Conservation (phyloP, 1,140 invertebrate genomes). For the Tetramorium simillimum region DNA sequence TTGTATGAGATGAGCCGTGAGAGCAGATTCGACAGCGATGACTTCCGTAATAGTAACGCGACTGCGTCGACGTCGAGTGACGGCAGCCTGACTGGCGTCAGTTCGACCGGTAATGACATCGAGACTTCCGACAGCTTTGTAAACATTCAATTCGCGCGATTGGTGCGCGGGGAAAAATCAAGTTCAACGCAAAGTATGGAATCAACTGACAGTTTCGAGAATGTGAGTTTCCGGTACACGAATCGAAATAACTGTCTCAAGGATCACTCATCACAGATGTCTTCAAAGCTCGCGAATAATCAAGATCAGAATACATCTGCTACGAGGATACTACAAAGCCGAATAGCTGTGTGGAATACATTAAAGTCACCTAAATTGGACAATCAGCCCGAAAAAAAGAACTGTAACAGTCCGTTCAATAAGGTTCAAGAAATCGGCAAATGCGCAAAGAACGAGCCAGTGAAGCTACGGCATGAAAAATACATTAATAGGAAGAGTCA, state of each 20-base stretch:
- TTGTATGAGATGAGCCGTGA: constrained; percentile 37
- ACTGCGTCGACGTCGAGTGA: constrained; percentile 72
- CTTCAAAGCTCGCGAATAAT: constrained; percentile 15
- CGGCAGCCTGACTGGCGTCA: constrained; percentile 72
- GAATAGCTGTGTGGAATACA: background rate
- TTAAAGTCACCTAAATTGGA: constrained; percentile 23
- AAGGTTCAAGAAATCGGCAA: constrained; percentile 59
- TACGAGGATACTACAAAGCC: constrained; percentile 17
- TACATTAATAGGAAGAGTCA: constrained; percentile 37
- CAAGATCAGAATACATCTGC: constrained; percentile 19
- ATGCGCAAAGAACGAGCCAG: constrained; percentile 66
- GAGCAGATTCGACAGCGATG: constrained; percentile 45
- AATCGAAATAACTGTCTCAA: constrained; percentile 26
- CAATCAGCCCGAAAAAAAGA: background rate
- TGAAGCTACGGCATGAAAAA: constrained; percentile 74
- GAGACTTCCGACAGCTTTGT: constrained; percentile 82
- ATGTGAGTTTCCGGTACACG: constrained; percentile 66
- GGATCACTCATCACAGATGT: constrained; percentile 13
- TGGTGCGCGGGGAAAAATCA: constrained; percentile 67
- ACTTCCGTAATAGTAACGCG: constrained; percentile 61
- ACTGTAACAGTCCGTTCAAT: background rate
- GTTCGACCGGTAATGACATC: constrained; percentile 79
- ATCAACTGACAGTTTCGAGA: constrained; percentile 78
- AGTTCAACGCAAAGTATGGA: constrained; percentile 77
- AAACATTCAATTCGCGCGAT: constrained; percentile 78